Percentiles rank a stretch among this genome's conserved stretches.
phyloP scores from a whole-genome alignment of 2,797 vertebrate genomes.

The Somateria mollissima region DNA sequence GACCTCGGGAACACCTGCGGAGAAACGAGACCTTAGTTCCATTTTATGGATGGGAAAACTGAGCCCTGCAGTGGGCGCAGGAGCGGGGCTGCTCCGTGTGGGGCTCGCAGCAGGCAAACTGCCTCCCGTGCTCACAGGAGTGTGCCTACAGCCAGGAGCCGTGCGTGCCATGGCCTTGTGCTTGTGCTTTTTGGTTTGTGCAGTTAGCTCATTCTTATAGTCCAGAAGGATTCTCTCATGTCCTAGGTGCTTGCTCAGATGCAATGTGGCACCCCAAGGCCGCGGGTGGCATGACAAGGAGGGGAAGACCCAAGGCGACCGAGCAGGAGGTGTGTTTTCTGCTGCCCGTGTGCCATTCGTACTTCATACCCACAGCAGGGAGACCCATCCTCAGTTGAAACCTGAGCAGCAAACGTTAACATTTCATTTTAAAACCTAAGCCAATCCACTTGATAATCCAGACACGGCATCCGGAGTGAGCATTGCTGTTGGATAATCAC shows the following conservation, averaged over 20 bases:
- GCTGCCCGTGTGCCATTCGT: accelerated
- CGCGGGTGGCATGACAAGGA: accelerated
- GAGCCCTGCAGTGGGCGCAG: accelerated
- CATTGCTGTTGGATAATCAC: constrained; percentile 67
- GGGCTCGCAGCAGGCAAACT: background rate
- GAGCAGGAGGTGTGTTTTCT: background rate
- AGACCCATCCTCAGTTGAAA: constrained; percentile 5
- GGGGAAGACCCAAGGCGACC: background rate
- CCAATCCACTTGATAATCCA: constrained; percentile 66
- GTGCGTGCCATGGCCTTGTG: background rate
- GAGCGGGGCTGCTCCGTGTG: background rate
- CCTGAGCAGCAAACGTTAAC: constrained; percentile 31
- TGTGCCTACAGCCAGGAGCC: background rate
- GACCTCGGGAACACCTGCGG: background rate
- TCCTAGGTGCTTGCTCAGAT: background rate
- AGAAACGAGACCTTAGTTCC: background rate
- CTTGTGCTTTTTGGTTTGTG: background rate
- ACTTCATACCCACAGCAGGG: background rate
- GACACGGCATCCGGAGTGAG: constrained; percentile 44
- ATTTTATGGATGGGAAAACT: background rate
- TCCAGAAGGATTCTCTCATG: background rate
- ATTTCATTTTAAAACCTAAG: constrained; percentile 48
- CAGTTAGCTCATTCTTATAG: accelerated
- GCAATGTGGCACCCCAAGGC: background rate
- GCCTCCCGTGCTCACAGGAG: background rate